These are phyloP conservation scores for Rhinoraja longicauda DNA, from an alignment of 2,797 vertebrate species.

Conservation along the genomic window DNA sequence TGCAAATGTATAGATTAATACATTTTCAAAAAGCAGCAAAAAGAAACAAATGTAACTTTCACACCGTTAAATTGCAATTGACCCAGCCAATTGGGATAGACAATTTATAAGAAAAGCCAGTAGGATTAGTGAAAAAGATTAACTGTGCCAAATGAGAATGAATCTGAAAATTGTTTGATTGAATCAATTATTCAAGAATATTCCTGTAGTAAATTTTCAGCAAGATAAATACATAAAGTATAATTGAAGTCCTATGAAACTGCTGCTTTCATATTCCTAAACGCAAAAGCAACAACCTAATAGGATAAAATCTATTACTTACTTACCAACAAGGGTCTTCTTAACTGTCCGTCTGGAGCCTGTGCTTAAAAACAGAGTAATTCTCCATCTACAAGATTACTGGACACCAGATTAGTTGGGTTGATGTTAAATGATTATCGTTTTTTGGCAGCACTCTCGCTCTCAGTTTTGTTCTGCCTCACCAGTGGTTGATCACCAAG, in stretches of 20 bases:
- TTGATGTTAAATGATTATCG: background rate
- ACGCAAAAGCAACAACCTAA: background rate
- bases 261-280: too few species aligned
- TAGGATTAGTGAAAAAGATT: too few species aligned
- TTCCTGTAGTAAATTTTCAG: background rate
- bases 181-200: background rate
- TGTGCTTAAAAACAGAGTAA: background rate
- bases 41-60: background rate
- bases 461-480: background rate
- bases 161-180: background rate
- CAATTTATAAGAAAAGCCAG: background rate
- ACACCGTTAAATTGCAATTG: background rate
- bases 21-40: background rate
- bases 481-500: too few species aligned
- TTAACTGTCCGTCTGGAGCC: background rate
- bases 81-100: too few species aligned
- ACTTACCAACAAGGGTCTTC: background rate
- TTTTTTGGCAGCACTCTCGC: background rate
- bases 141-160: background rate
- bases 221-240: background rate
- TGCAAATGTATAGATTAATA: background rate
- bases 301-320: background rate
- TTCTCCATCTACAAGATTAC: background rate
- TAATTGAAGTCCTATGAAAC: background rate
- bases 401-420: background rate